Percentiles rank a stretch among this genome's conserved stretches.
Conservation (phyloP, 2,888 invertebrate genomes). For the Leucophenga maculata region DNA sequence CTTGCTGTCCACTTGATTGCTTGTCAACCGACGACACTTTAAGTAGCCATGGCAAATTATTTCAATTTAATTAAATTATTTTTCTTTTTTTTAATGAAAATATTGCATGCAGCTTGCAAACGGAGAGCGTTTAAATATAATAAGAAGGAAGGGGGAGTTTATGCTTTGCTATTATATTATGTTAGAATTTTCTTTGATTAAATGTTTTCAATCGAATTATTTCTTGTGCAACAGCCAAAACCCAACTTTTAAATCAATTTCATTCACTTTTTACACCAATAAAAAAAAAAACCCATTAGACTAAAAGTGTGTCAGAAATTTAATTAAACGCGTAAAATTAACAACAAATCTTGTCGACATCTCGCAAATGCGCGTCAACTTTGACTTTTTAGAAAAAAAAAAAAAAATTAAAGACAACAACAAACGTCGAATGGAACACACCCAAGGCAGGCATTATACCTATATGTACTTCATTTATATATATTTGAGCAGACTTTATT, state of each 20-base stretch:
- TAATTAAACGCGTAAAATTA: constrained; percentile 11
- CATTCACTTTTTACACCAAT: too few species aligned
- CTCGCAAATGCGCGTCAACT: constrained; percentile 8
- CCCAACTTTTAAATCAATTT: too few species aligned
- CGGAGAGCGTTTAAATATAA: neutral
- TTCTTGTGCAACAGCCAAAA: too few species aligned
- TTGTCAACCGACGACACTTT: constrained; percentile 14
- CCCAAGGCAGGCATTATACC: neutral
- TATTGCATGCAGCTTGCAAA: neutral
- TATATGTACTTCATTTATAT: too few species aligned
- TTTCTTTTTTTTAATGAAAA: neutral
- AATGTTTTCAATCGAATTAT: too few species aligned
- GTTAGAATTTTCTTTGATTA: neutral
- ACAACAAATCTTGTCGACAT: neutral
- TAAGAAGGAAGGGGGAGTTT: too few species aligned
- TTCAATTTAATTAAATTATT: constrained; percentile 4
- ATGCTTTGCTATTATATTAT: neutral
- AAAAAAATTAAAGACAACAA: neutral
- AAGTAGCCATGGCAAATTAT: constrained; percentile 13
- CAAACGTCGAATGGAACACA: neutral
- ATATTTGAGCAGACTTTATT: too few species aligned
- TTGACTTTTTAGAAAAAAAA: constrained; percentile 16
- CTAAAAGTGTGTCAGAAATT: constrained; percentile 8
- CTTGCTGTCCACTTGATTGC: constrained; percentile 13
- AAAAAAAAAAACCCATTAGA: neutral